Conservation (phyloP, 2,113 vertebrate genomes). For the Marcusenius ussheri region DNA sequence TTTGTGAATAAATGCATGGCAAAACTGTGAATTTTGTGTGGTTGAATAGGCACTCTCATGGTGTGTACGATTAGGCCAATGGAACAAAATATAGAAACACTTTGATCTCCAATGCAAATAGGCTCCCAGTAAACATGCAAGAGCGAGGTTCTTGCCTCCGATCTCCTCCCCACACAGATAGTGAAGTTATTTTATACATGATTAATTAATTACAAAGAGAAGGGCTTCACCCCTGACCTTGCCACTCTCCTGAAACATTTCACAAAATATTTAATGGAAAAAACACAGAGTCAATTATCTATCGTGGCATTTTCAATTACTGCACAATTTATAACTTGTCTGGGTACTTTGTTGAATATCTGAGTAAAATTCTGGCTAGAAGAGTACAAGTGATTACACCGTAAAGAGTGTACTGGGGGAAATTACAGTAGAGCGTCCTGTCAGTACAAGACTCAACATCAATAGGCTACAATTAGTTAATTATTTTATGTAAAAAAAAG, state of each 20-base stretch:
- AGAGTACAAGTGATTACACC: not conserved
- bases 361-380: not conserved
- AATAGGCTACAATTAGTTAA: not conserved
- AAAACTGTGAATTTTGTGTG: not conserved
- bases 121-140: not conserved
- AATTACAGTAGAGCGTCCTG: not conserved
- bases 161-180: not conserved
- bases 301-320: not conserved
- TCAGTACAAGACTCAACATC: not conserved
- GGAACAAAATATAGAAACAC: not conserved
- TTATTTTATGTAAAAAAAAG: not conserved
- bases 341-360: not conserved
- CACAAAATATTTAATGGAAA: not conserved
- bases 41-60: not conserved
- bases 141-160: not conserved
- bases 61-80: not conserved
- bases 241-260: not conserved
- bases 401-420: not conserved
- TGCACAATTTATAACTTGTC: not conserved
- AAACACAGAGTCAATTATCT: not conserved
- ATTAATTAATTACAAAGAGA: not conserved
- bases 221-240: not conserved
- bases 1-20: not conserved
- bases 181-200: not conserved
- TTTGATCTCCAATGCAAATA: not conserved